These are phyloP conservation scores for Brachionichthys hirsutus DNA, from an alignment of 2,113 vertebrate genomes.

Conservation along the genomic window DNA sequence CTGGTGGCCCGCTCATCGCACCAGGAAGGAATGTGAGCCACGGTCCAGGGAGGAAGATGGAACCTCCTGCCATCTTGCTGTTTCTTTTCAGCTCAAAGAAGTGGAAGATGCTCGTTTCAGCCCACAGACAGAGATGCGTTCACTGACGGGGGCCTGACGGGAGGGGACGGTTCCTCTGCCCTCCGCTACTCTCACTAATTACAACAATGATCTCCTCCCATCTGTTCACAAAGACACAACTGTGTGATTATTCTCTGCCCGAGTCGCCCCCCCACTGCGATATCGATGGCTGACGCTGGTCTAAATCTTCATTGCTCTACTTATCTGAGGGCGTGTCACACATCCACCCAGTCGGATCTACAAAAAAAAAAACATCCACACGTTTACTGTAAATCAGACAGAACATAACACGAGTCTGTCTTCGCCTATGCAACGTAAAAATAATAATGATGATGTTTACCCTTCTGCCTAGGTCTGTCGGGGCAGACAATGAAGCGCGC, in stretches of 20 bases:
- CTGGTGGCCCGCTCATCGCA: conserved; percentile 53
- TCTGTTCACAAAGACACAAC: conserved; percentile 33
- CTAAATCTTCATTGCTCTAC: conserved; percentile 50
- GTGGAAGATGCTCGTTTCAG: too few relatives aligned
- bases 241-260: conserved; percentile 30
- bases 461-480: too few relatives aligned
- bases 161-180: conserved; percentile 28
- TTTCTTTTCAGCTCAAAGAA: conserved; percentile 21
- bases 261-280: conserved; percentile 9
- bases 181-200: conserved; percentile 48
- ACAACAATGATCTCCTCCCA: conserved; percentile 45
- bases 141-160: neutral
- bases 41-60: conserved; percentile 58
- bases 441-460: too few relatives aligned
- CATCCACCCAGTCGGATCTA: conserved; percentile 45
- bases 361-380: conserved; percentile 10
- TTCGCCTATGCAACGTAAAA: too few relatives aligned
- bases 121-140: conserved; percentile 7
- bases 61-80: conserved; percentile 51
- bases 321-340: conserved; percentile 56
- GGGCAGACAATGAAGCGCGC: too few relatives aligned
- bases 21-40: conserved; percentile 64
- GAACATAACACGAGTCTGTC: neutral
- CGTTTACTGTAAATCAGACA: neutral
- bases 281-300: conserved; percentile 29